These are phyloP conservation scores for Sinella curviseta DNA, from an alignment of 1,140 invertebrate species.

Conservation along the genomic window DNA sequence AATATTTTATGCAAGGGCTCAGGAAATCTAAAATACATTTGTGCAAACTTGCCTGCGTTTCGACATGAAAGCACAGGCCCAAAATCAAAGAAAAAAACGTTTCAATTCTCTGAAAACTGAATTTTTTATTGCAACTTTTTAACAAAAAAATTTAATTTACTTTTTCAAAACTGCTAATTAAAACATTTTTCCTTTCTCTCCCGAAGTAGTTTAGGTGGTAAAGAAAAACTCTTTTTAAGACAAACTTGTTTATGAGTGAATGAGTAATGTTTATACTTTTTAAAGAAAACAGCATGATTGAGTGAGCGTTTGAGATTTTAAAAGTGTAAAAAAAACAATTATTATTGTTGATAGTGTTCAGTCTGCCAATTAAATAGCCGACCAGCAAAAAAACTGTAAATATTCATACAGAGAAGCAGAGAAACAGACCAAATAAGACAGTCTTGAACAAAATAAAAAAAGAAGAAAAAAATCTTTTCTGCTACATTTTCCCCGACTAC, in stretches of 20 bases:
- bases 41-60: not conserved
- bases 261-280: not conserved
- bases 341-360: not conserved
- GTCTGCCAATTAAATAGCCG: not conserved
- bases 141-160: no score
- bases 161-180: no score
- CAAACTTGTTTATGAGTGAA: no score
- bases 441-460: not conserved
- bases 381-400: not conserved
- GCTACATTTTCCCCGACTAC: no score
- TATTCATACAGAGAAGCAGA: not conserved
- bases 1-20: not conserved
- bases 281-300: not conserved
- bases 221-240: no score
- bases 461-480: not conserved
- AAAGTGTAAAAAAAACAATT: not conserved
- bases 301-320: not conserved
- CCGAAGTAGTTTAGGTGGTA: no score
- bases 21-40: not conserved
- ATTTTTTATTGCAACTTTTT: not conserved
- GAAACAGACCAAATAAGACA: not conserved
- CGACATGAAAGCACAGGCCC: not conserved
- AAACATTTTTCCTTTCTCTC: no score
- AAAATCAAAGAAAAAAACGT: no score
- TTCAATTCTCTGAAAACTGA: no score